Evolutionary conservation across 2,113 vertebrate species (phyloP).

Genomic region (Antennarius striatus): DNA sequence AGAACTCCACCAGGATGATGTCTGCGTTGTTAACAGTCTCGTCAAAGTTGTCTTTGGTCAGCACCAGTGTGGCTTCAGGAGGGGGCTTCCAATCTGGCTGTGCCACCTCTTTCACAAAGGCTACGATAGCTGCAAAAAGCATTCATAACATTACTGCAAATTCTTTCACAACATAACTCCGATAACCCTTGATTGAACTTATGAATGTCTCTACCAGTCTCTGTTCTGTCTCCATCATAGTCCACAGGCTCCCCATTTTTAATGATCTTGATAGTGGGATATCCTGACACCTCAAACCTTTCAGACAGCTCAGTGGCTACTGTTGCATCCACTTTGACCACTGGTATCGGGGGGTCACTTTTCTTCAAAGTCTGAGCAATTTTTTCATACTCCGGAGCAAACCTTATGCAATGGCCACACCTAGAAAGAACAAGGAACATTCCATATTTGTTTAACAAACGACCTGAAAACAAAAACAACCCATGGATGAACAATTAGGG

Average conservation of each 20-base stretch:
- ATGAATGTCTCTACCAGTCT: conserved; percentile 80
- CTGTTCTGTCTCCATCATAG: conserved; percentile 89
- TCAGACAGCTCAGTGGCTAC: conserved; percentile 79
- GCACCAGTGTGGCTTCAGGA: conserved; percentile 90
- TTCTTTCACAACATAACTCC: not conserved
- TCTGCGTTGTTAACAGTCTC: conserved; percentile 87
- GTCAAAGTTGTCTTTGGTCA: conserved; percentile 94
- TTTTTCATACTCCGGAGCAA: conserved; percentile 94
- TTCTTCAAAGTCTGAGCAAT: conserved; percentile 89
- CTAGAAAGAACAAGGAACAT: conserved; percentile 63
- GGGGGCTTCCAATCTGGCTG: conserved; percentile 92
- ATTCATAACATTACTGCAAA: not conserved
- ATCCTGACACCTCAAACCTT: conserved; percentile 92
- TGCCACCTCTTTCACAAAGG: conserved; percentile 88
- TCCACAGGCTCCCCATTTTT: conserved; percentile 93
- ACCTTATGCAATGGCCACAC: conserved; percentile 98
- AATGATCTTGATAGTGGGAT: conserved; percentile 96
- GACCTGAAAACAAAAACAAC: not conserved
- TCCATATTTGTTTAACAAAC: not conserved
- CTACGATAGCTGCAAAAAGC: conserved; percentile 86
- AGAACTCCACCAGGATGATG: conserved; percentile 98
- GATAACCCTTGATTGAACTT: fast-evolving
- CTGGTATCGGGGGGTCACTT: conserved; percentile 90
- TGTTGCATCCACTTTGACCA: conserved; percentile 94
- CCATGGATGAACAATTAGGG: not conserved